Base-by-base conservation (phyloP, 2,797 vertebrate species). In the Euthynnus affinis region DNA sequence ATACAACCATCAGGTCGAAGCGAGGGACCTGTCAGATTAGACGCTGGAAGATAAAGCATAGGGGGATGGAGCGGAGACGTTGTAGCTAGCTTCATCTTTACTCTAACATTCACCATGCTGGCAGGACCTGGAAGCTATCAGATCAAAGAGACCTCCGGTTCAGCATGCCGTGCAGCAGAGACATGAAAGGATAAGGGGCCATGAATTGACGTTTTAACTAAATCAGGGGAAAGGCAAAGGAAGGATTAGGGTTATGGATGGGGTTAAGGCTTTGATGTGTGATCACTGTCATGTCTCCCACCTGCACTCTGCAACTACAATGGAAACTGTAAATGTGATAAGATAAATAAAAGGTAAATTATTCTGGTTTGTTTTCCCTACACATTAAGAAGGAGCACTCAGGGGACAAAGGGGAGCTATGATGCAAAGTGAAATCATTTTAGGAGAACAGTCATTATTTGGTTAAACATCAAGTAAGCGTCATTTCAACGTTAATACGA, bases 131-230 rank as follows among this genome's bases (percentile, higher is more conserved):
- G 90, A 92, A 93, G 91, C 89, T 40, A 91, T 92, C 92, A 93
- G 90, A 95, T 95, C 92, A 94, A 95, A 94, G 92, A 75, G 87
- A 88, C 79, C 88, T 92, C 87, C 80, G 86, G 91, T 89, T 89
- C 81, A 83, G 85, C 83, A 76, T 61, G 85, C 59, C 72, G 60
- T 77, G 87, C 83, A 56, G 84, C 68, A 32, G 59, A 81, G 75
- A 94, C 94, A 93, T 95, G 88, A 95, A 95, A 94, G 93, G 88
- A 76, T 88, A 85, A 79, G 81, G 81, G 88, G 72, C 83, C 81
- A 86, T 87, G 92, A 91, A 93, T 90, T 91, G 91, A 91, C 84
- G 81, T 89, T 93, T 90, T 93, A 93, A 94, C 91, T 88, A 87
- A 91, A 94, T 93, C 90, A 92, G 88, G 83, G 80, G 82, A 88